Conservation (phyloP, 1,140 invertebrate species). For the Panagrolaimus sp. region DNA sequence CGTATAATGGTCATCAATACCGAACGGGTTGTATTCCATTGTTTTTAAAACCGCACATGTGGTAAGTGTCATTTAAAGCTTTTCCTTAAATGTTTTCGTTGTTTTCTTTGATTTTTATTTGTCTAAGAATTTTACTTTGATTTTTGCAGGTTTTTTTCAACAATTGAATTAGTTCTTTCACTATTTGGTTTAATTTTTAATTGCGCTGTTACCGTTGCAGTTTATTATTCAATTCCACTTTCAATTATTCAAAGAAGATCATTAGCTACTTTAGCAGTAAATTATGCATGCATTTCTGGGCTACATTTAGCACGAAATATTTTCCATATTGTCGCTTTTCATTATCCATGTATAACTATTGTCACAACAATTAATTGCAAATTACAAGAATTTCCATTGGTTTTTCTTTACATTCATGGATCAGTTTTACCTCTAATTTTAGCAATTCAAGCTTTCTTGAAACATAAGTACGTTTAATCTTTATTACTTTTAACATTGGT, state of each 20-base stretch:
- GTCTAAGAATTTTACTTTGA: too few relatives aligned
- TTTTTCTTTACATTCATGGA: conserved; percentile 27
- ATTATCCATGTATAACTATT: conserved; percentile 26
- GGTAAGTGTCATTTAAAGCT: background rate
- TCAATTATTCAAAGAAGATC: conserved; percentile 16
- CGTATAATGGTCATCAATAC: background rate
- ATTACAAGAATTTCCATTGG: conserved; percentile 29
- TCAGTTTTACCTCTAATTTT: conserved; percentile 17
- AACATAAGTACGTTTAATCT: conserved; percentile 24
- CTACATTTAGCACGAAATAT: conserved; percentile 24
- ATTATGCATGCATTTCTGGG: conserved; percentile 26
- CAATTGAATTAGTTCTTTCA: background rate
- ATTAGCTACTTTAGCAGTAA: conserved; percentile 26
- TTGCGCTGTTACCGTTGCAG: conserved; percentile 10
- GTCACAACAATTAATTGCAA: conserved; percentile 29
- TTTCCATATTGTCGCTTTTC: conserved; percentile 22
- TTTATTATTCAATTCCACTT: conserved; percentile 20
- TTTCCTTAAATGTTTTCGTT: background rate
- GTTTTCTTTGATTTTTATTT: too few relatives aligned
- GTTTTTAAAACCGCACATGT: conserved; percentile 1
- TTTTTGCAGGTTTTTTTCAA: conserved; percentile 6
- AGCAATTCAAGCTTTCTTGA: conserved; percentile 19
- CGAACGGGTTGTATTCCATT: background rate
- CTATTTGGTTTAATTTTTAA: conserved; percentile 18
- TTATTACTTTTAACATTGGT: too few relatives aligned